Evolutionary conservation across 2,888 invertebrate genomes (phyloP).

Genomic region (Hecatera dysodea): DNA sequence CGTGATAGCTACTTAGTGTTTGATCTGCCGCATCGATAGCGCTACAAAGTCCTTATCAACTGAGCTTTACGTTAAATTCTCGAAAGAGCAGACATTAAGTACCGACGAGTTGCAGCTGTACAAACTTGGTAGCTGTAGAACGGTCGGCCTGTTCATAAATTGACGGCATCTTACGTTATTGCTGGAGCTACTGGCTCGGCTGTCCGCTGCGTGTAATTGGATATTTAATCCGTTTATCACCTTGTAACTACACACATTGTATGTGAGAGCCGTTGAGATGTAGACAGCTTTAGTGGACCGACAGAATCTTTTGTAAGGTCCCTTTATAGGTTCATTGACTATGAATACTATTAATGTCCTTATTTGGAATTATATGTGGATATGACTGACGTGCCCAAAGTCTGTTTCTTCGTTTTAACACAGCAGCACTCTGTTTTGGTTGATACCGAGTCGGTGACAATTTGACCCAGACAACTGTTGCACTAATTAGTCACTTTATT

Average conservation of each 20-base stretch:
- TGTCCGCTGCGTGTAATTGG: conserved; percentile 15
- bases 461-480: too few relatives aligned
- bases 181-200: conserved; percentile 8
- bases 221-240: conserved; percentile 26
- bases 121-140: background rate
- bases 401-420: too few relatives aligned
- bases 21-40: background rate
- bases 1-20: background rate
- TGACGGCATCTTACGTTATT: conserved; percentile 5
- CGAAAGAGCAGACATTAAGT: background rate
- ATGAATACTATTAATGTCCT: too few relatives aligned
- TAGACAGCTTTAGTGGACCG: background rate
- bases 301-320: background rate
- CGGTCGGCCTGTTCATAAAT: background rate
- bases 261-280: background rate
- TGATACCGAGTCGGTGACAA: too few relatives aligned
- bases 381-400: too few relatives aligned
- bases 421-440: too few relatives aligned
- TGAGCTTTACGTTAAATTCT: background rate
- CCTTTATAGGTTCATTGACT: background rate
- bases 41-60: background rate
- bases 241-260: conserved; percentile 7
- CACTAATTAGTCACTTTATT: too few relatives aligned
- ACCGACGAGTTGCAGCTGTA: background rate
- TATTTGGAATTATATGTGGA: too few relatives aligned